These are phyloP conservation scores for Tenthredo distinguenda DNA, from an alignment of 2,888 invertebrate genomes.

Conservation along the genomic window DNA sequence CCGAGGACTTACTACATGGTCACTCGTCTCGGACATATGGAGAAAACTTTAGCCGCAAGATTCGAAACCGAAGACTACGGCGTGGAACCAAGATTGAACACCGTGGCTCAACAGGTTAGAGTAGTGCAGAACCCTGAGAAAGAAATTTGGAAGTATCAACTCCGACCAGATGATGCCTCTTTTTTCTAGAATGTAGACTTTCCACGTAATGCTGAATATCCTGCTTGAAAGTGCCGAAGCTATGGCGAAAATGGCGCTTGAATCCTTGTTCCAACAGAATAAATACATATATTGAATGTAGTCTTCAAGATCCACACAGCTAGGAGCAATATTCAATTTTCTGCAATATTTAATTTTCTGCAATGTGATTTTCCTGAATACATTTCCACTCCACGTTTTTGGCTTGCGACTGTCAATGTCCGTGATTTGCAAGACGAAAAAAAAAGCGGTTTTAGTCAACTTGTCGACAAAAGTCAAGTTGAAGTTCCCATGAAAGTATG, in stretches of 20 bases:
- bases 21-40: constrained; percentile 81
- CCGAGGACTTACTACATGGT: constrained; percentile 86
- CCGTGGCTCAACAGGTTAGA: constrained; percentile 69
- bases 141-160: constrained; percentile 58
- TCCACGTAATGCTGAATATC: background rate
- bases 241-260: too few relatives aligned
- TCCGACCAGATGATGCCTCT: constrained; percentile 57
- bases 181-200: constrained; percentile 54
- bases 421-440: background rate
- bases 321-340: background rate
- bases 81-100: constrained; percentile 69
- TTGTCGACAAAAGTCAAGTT: background rate
- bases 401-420: background rate
- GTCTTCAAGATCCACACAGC: background rate
- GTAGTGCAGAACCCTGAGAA: constrained; percentile 56
- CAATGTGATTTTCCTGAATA: background rate
- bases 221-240: background rate
- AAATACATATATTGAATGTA: background rate
- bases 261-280: background rate
- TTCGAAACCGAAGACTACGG: constrained; percentile 66
- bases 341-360: background rate
- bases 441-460: background rate
- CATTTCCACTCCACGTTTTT: background rate
- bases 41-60: constrained; percentile 75
- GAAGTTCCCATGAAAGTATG: background rate